These are phyloP conservation scores for Ophiothrix spiculata DNA, from an alignment of 35 echinoderm and acorn worm species.

Conservation along the genomic window DNA sequence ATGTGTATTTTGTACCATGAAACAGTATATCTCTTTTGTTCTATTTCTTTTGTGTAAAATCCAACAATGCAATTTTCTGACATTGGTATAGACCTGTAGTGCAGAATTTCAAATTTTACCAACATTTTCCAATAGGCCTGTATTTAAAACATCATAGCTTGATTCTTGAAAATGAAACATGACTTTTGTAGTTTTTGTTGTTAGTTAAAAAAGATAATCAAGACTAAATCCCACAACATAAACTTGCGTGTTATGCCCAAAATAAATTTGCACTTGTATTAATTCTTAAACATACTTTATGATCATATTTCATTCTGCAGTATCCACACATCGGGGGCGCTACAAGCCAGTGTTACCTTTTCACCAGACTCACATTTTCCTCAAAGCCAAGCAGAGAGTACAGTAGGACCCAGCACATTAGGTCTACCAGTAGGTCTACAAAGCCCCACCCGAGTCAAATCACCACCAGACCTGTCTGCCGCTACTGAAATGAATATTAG, in stretches of 20 bases:
- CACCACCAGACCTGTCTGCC: not conserved
- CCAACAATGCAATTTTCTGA: no score
- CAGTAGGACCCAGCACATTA: not conserved
- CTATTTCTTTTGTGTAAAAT: no score
- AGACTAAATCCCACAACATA: not conserved
- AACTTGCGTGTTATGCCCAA: not conserved
- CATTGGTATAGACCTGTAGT: no score
- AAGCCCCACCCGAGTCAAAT: constrained; percentile 26
- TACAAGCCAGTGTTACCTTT: not conserved
- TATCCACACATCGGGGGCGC: not conserved
- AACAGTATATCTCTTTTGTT: no score
- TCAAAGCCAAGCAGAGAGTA: not conserved
- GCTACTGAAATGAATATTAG: not conserved
- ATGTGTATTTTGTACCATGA: no score
- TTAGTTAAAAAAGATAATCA: not conserved
- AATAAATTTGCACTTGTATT: not conserved
- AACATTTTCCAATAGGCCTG: no score
- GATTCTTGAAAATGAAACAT: not conserved
- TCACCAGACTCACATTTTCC: not conserved
- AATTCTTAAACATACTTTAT: not conserved
- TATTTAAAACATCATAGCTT: no score
- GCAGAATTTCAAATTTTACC: no score
- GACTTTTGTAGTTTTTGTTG: not conserved
- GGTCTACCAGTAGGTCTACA: not conserved
- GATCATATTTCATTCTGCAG: not conserved